Percentiles rank a stretch among this genome's conserved stretches.
These are phyloP conservation scores for Pycnomerus fuliginosus DNA, from an alignment of 2,888 invertebrate species.

Conservation along the genomic window DNA sequence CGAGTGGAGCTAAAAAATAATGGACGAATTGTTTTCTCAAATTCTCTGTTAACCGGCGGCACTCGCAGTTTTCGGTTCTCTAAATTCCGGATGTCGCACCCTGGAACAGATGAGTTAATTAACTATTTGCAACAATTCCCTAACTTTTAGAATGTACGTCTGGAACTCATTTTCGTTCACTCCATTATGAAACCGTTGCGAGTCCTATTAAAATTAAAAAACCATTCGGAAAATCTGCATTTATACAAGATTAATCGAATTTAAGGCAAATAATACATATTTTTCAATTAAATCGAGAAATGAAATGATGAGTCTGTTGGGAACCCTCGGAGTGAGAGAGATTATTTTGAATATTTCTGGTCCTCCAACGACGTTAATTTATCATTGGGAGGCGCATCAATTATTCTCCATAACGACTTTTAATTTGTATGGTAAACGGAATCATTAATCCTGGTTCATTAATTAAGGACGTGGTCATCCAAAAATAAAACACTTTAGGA, in stretches of 20 bases:
- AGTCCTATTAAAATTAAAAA: too few species aligned
- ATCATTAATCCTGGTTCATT: conserved; percentile 19
- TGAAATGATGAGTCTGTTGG: too few species aligned
- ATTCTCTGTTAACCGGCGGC: conserved; percentile 14
- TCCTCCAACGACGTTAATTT: too few species aligned
- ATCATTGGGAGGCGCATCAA: conserved; percentile 9
- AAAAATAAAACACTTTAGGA: conserved; percentile 8
- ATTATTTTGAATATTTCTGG: too few species aligned
- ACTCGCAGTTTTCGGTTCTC: conserved; percentile 19
- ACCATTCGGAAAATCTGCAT: too few species aligned
- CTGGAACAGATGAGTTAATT: conserved; percentile 30
- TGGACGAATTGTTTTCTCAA: conserved; percentile 14
- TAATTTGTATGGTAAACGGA: conserved; percentile 16
- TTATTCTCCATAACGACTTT: conserved; percentile 18
- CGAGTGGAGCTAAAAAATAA: too few species aligned
- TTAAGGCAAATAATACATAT: too few species aligned
- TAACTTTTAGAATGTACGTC: conserved; percentile 25
- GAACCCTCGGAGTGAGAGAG: too few species aligned
- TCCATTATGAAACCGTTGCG: conserved; percentile 21
- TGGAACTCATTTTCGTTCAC: conserved; percentile 20
- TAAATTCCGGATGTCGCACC: conserved; percentile 21
- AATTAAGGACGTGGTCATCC: conserved; percentile 17
- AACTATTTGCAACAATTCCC: conserved; percentile 27
- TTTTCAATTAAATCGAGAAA: too few species aligned
- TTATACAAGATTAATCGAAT: too few species aligned